phyloP scores from a whole-genome alignment of 2,888 invertebrate species.

The Ophraella communa region DNA sequence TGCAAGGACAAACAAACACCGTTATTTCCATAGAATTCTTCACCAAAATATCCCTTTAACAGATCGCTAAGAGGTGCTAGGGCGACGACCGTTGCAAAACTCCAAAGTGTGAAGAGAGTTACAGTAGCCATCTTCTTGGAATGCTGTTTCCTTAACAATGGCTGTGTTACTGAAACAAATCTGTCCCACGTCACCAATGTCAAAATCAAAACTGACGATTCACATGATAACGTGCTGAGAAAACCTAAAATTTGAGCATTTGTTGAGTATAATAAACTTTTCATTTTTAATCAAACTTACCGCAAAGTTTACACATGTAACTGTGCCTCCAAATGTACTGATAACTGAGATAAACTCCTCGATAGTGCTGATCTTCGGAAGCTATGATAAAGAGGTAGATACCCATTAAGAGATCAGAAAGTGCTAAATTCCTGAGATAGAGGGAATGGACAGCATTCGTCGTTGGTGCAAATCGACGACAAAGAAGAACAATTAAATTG shows the following conservation, averaged over 20 bases:
- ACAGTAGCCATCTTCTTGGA: conserved; percentile 60
- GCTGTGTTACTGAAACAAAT: conserved; percentile 67
- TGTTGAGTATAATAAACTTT: background rate
- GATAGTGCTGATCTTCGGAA: conserved; percentile 61
- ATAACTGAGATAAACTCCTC: conserved; percentile 65
- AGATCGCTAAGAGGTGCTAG: conserved; percentile 60
- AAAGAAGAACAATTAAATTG: conserved; percentile 65
- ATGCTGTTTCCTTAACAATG: conserved; percentile 59
- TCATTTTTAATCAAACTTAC: too few relatives aligned
- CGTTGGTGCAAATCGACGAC: conserved; percentile 63
- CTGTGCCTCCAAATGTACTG: conserved; percentile 67
- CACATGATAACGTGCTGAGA: conserved; percentile 67
- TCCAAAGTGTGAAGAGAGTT: conserved; percentile 63
- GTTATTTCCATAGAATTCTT: conserved; percentile 66
- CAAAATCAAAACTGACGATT: conserved; percentile 67
- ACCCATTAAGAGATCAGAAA: conserved; percentile 70
- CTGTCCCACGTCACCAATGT: conserved; percentile 69
- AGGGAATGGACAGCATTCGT: conserved; percentile 67
- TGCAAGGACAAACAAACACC: conserved; percentile 68
- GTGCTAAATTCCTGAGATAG: conserved; percentile 67
- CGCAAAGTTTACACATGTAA: conserved; percentile 64
- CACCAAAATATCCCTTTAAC: conserved; percentile 63
- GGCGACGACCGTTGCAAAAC: conserved; percentile 60
- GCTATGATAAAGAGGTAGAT: conserved; percentile 68
- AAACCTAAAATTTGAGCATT: conserved; percentile 58